Evolutionary conservation across 2,113 vertebrate species (phyloP).

Genomic region (Epinephelus cyanopodus): DNA sequence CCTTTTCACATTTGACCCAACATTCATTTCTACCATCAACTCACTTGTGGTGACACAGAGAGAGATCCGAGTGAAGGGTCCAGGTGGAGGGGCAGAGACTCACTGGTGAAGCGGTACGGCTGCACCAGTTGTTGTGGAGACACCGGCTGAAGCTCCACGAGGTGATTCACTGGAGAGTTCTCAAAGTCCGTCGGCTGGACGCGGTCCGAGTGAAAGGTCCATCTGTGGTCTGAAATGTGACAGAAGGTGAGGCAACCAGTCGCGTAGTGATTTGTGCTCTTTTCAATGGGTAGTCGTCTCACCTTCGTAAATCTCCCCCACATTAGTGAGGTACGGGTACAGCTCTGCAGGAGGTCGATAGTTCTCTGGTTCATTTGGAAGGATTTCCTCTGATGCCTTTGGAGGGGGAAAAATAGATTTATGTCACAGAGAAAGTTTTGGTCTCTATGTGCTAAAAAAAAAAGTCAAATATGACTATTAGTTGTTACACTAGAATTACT

Average conservation of each 20-base stretch:
- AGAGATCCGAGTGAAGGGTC: slow-evolving; percentile 62
- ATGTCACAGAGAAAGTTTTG: slow-evolving; percentile 14
- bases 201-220: slow-evolving; percentile 69
- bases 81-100: slow-evolving; percentile 70
- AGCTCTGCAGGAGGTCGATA: slow-evolving; percentile 73
- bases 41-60: slow-evolving; percentile 71
- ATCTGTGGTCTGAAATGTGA: slow-evolving; percentile 70
- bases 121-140: slow-evolving; percentile 69
- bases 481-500: neutral
- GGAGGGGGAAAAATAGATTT: neutral
- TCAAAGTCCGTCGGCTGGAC: slow-evolving; percentile 67
- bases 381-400: slow-evolving; percentile 67
- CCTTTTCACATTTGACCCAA: neutral
- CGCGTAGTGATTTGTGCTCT: neutral
- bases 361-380: slow-evolving; percentile 61
- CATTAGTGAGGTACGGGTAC: slow-evolving; percentile 70
- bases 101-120: slow-evolving; percentile 63
- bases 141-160: slow-evolving; percentile 78
- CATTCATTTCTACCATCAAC: neutral
- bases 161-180: slow-evolving; percentile 63
- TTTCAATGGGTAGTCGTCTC: slow-evolving; percentile 8
- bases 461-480: neutral
- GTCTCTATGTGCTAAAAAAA: neutral
- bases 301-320: slow-evolving; percentile 78
- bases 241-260: neutral